Evolutionary conservation across 2,888 invertebrate species (phyloP), one percentile per base, ranked within the genome.

Genomic region (Trissoscelio sp.): DNA sequence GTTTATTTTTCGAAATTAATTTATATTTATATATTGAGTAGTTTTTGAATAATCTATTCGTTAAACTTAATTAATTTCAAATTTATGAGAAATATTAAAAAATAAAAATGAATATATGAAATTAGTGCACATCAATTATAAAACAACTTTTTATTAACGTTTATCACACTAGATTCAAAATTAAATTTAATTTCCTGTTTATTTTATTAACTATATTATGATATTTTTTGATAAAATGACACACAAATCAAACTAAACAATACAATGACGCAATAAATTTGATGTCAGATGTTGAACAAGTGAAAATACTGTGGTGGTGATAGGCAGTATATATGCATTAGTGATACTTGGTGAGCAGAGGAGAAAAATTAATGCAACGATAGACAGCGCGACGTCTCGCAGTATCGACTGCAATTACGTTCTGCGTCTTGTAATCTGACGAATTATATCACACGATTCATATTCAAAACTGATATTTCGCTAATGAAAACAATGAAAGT

Each of bases 291-390:
- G 22, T 3, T 3, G n/a, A n/a, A 22, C 22, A 22, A 48, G 46
- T 22, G 22, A 48, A 48, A 48, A 48, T 48, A n/a, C 0, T 20
- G 3, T 5, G n/a, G 46, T 48, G 22, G 46, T n/a, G 46, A 22
- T 16, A 22, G 1, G 46, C n/a, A 20, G 11, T 22, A n/a, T 48
- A 22, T 5, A 22, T 22, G n/a, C n/a, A 48, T 48, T 48, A 22
- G 22, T 48, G 46, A 11, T 22, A 48, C 46, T 48, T 48, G 22
- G 46, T 22, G 22, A 22, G 16, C 46, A 22, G 22, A 48, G 22
- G 46, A 22, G 46, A 44, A 48, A 48, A 48, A 48, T 48, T 20
- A 48, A 48, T 48, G 46, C 46, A 48, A 48, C 46, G 46, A 48
- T 48, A 48, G 46, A 48, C 46, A 48, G 46, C 46, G 22, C 46